phyloP scores from a whole-genome alignment of 2,888 invertebrate genomes.

The Alcis repandata region DNA sequence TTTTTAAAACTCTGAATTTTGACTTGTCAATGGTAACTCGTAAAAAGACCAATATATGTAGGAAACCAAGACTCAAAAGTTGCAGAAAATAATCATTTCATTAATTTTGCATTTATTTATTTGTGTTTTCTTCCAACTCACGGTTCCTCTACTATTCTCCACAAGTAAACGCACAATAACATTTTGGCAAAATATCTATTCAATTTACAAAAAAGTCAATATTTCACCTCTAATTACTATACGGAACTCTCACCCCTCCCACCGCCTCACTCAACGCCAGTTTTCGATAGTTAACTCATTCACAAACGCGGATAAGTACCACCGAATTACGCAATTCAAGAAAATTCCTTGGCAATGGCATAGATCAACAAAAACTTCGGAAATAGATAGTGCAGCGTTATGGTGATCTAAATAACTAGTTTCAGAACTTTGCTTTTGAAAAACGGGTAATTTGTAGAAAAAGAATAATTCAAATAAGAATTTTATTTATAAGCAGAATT shows the following conservation, averaged over 20 bases:
- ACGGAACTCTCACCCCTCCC: constrained; percentile 6
- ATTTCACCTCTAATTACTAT: background rate
- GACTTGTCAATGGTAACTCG: too few relatives aligned
- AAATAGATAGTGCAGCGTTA: constrained; percentile 62
- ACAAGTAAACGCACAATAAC: too few relatives aligned
- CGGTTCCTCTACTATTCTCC: background rate
- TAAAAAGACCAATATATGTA: too few relatives aligned
- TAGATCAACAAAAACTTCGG: constrained; percentile 56
- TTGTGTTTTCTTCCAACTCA: too few relatives aligned
- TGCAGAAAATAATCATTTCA: too few relatives aligned
- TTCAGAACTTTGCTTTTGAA: background rate
- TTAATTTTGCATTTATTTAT: too few relatives aligned
- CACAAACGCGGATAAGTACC: constrained; percentile 37
- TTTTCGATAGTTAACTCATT: constrained; percentile 48
- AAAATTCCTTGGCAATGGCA: constrained; percentile 77
- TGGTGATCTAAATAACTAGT: constrained; percentile 26
- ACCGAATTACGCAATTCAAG: constrained; percentile 35
- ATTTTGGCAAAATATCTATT: too few relatives aligned
- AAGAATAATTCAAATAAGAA: too few relatives aligned
- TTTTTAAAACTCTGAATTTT: too few relatives aligned
- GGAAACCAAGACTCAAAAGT: too few relatives aligned
- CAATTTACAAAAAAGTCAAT: background rate
- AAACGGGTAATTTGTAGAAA: too few relatives aligned
- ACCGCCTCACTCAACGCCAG: background rate
- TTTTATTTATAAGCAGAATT: too few relatives aligned